Evolutionary conservation across 2,797 vertebrate genomes (phyloP).

Genomic region (Zenarchopterus dispar): DNA sequence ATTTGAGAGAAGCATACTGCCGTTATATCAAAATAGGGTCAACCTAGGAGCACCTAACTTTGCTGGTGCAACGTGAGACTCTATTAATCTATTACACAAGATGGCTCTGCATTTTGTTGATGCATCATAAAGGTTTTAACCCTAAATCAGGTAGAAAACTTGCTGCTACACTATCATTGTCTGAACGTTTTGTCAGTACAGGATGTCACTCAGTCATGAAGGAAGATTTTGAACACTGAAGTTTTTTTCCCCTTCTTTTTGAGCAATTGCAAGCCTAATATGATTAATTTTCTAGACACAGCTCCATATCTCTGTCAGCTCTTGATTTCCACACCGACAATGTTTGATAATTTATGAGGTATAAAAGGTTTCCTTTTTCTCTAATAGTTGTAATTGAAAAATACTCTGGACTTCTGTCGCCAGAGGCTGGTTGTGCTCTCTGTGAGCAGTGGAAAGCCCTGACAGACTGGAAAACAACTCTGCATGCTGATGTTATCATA

Average conservation of each 20-base stretch:
- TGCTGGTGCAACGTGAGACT: no score
- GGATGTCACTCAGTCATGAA: slow-evolving; percentile 13
- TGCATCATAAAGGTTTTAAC: no score
- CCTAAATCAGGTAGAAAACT: neutral
- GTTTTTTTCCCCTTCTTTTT: neutral
- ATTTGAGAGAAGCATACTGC: no score
- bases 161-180: neutral
- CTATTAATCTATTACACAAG: no score
- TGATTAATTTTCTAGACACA: slow-evolving; percentile 2
- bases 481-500: neutral
- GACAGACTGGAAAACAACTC: neutral
- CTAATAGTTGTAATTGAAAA: neutral
- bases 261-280: slow-evolving; percentile 1
- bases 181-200: slow-evolving; percentile 1
- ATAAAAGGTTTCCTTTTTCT: neutral
- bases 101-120: no score
- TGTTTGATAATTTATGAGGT: neutral
- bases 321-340: neutral
- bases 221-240: slow-evolving; percentile 8
- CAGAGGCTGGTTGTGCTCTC: neutral
- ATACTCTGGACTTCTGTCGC: neutral
- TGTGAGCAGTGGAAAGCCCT: neutral
- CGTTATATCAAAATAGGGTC: no score
- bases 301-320: neutral
- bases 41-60: no score